phyloP scores from a whole-genome alignment of 2,888 invertebrate genomes.

The Ichneumon xanthorius region DNA sequence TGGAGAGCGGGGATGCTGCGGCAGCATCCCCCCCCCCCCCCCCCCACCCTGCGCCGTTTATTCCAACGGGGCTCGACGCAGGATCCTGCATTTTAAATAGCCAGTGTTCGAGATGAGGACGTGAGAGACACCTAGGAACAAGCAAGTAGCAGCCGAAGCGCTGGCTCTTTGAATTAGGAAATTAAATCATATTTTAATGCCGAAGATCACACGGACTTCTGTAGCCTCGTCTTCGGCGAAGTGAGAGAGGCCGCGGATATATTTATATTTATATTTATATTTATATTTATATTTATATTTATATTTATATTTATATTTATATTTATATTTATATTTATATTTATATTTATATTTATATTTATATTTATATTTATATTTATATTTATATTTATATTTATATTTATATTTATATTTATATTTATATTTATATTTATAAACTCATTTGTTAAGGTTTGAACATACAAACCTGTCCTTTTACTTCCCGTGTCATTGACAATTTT shows the following conservation, averaged over 20 bases:
- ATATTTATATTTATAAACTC: too few species aligned
- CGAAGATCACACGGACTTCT: neutral
- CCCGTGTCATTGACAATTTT: too few species aligned
- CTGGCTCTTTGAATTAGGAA: neutral
- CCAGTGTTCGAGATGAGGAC: conserved; percentile 62
- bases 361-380: too few species aligned
- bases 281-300: too few species aligned
- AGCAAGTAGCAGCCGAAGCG: conserved; percentile 17
- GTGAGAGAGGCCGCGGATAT: neutral
- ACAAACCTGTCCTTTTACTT: too few species aligned
- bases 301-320: too few species aligned
- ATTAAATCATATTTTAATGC: neutral
- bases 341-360: too few species aligned
- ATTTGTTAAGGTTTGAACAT: too few species aligned
- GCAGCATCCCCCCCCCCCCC: conserved; percentile 50
- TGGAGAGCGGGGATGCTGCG: conserved; percentile 28
- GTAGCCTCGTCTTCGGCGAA: neutral
- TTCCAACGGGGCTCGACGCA: conserved; percentile 53
- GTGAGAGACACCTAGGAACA: neutral
- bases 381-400: too few species aligned
- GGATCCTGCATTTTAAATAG: conserved; percentile 70
- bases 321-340: too few species aligned
- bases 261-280: neutral
- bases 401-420: too few species aligned
- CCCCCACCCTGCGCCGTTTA: conserved; percentile 41